Evolutionary conservation across 2,797 vertebrate genomes (phyloP), one percentile per base, ranked within the genome.

Genomic region (Epinephelus awoara): DNA sequence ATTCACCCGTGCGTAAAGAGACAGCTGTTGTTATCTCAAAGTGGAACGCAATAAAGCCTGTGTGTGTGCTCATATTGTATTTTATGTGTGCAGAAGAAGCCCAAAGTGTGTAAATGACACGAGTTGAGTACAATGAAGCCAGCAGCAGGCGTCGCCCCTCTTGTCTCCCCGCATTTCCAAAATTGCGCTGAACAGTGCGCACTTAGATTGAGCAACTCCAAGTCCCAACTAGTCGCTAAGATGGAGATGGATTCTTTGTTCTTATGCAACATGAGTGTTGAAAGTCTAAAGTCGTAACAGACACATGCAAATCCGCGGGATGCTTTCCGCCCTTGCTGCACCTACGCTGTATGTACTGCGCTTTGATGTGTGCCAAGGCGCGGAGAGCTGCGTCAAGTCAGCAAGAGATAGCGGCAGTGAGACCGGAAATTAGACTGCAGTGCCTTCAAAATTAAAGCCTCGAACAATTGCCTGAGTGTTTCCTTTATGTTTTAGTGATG

Each of bases 131-230:
- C 75, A 83, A 83, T 79, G 85, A 78, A 66, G 72, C 19, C 79
- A 72, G 79, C 65, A 70, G 84, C 84, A 93, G 88, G 91, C 91
- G 90, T 91, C 84, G 90, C 92, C 91, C 89, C 88, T 89, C 79
- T 62, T 58, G 67, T 79, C 80, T 88, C 75, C 56, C 34, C 44
- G 14, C 9, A 55, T 70, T 73, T 61, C 40, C 27, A 29, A 44
- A 72, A 79, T 47, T 34, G 79, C 59, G 76, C 72, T 72, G 61
- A 54, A 61, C 17, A 59, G 72, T 68, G 79, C 83, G 85, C 82
- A 80, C 80, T 47, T 47, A 6, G 47, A 25, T 38, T 19, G 9
- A 80, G 82, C 83, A 81, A 85, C 87, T 89, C 69, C 1, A 42
- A 61, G 69, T 42, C 18, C 2, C 18, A 50, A 72, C 14, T 10